These are phyloP conservation scores for Daboia siamensis DNA, from an alignment of 2,113 vertebrate species.

Conservation along the genomic window DNA sequence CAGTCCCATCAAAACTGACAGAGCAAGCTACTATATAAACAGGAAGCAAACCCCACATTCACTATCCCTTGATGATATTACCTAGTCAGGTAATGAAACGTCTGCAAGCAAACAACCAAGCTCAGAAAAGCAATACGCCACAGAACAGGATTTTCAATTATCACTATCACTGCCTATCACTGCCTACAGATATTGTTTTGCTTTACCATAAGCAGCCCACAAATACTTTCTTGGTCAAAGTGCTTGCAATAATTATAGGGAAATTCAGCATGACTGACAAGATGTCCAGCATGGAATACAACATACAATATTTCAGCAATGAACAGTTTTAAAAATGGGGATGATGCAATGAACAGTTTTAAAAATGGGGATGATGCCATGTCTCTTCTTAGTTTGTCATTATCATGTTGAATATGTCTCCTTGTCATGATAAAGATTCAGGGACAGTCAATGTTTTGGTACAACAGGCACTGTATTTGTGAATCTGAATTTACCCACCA, in stretches of 20 bases:
- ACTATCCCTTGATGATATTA: background rate
- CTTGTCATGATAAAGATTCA: background rate
- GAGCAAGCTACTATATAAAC: background rate
- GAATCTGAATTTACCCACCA: background rate
- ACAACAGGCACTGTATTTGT: background rate
- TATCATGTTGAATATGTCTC: background rate
- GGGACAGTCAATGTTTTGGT: background rate
- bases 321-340: background rate
- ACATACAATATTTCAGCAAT: background rate
- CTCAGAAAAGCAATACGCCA: background rate
- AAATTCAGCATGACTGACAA: background rate
- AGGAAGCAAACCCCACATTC: background rate
- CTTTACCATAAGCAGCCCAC: background rate
- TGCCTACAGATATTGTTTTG: background rate
- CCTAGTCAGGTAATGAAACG: background rate
- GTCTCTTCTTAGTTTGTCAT: background rate
- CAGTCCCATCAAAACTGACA: background rate
- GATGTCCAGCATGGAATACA: background rate
- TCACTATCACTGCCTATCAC: background rate
- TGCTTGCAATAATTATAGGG: background rate
- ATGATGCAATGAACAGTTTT: background rate
- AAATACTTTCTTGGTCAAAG: background rate
- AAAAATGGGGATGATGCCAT: background rate
- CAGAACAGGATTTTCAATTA: background rate
- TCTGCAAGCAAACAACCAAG: background rate